Evolutionary conservation across 2,888 invertebrate genomes (phyloP).

Genomic region (Phymatocera aterrima): DNA sequence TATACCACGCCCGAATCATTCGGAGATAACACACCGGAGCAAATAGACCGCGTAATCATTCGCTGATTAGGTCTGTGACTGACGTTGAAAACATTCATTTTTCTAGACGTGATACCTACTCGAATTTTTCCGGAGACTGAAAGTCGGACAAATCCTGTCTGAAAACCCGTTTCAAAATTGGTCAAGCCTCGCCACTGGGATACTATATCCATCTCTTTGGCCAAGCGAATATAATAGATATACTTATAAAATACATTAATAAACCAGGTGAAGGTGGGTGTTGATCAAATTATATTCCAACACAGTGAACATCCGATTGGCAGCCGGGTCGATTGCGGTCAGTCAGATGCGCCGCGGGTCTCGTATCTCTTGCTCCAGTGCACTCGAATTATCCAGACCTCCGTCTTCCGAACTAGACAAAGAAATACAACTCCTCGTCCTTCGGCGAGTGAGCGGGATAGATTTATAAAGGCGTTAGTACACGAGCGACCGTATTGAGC

Average conservation of each 20-base stretch:
- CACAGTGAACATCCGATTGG: constrained; percentile 17
- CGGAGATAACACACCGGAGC: not conserved
- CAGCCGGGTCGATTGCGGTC: constrained; percentile 14
- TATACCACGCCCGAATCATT: constrained; percentile 16
- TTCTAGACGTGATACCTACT: no score
- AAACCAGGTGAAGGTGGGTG: not conserved
- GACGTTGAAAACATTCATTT: not conserved
- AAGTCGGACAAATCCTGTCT: no score
- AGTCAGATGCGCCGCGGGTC: constrained; percentile 4
- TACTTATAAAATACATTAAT: not conserved
- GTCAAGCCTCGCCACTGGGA: no score
- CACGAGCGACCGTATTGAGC: not conserved
- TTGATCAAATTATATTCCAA: constrained; percentile 34
- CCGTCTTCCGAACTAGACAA: constrained; percentile 40
- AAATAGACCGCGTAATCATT: not conserved
- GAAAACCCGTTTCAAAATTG: no score
- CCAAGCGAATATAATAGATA: not conserved
- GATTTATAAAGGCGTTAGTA: constrained; percentile 10
- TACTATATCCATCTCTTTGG: no score
- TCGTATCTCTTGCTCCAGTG: constrained; percentile 25
- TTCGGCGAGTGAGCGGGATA: not conserved
- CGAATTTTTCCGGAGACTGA: no score
- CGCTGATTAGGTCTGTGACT: no score
- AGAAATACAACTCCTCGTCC: constrained; percentile 27
- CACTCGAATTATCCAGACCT: constrained; percentile 37